Percentiles rank a stretch among this genome's conserved stretches.
These are phyloP conservation scores for Lordiphosa stackelbergi DNA, from an alignment of 1,140 invertebrate species.

Conservation along the genomic window DNA sequence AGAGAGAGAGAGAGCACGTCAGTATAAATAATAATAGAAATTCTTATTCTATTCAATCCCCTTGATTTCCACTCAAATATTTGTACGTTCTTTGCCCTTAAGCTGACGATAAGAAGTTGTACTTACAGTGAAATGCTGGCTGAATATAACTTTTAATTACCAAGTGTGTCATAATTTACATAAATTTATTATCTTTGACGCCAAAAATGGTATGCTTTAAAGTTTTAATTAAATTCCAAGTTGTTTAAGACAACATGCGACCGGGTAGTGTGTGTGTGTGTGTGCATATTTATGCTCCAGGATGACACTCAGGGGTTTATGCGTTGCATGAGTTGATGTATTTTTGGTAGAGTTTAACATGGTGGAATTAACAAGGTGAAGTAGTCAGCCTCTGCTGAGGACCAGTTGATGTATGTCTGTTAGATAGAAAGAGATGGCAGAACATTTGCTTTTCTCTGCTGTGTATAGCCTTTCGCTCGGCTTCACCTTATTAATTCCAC, in stretches of 20 bases:
- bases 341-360: neutral
- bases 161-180: slow-evolving; percentile 55
- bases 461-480: too few relatives aligned
- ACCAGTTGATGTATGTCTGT: too few relatives aligned
- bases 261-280: neutral
- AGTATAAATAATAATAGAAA: slow-evolving; percentile 6
- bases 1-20: neutral
- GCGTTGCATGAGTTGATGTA: neutral
- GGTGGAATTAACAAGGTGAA: too few relatives aligned
- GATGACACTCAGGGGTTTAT: slow-evolving; percentile 14
- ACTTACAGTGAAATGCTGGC: slow-evolving; percentile 1
- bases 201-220: slow-evolving; percentile 40
- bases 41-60: slow-evolving; percentile 3
- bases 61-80: slow-evolving; percentile 3
- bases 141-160: slow-evolving; percentile 40
- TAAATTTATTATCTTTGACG: slow-evolving; percentile 50
- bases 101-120: neutral
- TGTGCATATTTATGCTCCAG: neutral
- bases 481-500: too few relatives aligned
- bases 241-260: slow-evolving; percentile 27
- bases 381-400: too few relatives aligned
- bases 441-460: too few relatives aligned
- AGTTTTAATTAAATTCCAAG: slow-evolving; percentile 71
- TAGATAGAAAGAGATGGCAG: too few relatives aligned
- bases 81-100: neutral